Percentiles rank a stretch among this genome's conserved stretches.
phyloP scores from a whole-genome alignment of 2,797 vertebrate species.

The Vultur gryphus region DNA sequence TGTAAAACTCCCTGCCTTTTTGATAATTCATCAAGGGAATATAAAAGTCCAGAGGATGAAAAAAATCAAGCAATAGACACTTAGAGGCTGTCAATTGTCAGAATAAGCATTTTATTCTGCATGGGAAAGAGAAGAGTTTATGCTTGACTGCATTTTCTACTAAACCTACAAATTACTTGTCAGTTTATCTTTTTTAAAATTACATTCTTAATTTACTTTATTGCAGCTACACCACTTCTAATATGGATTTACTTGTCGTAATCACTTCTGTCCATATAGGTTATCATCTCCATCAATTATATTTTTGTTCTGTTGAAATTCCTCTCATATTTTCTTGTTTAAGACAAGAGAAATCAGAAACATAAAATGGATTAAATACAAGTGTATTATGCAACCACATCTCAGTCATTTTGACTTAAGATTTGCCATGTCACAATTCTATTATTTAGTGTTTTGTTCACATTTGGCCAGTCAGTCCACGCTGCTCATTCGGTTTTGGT shows the following conservation, averaged over 20 bases:
- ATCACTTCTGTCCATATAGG: not conserved
- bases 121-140: not conserved
- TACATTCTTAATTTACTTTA: conserved; percentile 21
- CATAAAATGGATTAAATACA: not conserved
- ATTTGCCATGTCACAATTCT: not conserved
- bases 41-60: not conserved
- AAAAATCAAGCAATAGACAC: not conserved
- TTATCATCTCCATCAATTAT: not conserved
- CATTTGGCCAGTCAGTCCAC: not conserved
- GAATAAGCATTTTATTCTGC: not conserved
- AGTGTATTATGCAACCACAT: not conserved
- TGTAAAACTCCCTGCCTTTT: not conserved
- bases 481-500: not conserved
- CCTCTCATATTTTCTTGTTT: not conserved
- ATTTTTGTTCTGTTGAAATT: not conserved
- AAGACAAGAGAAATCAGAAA: not conserved
- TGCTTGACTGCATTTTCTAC: not conserved
- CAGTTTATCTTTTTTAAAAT: conserved; percentile 5
- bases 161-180: conserved; percentile 9
- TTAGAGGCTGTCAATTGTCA: not conserved
- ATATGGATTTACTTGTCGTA: not conserved
- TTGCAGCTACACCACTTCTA: not conserved
- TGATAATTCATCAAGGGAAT: not conserved
- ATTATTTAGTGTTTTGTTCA: not conserved
- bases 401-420: not conserved